Evolutionary conservation across 2,113 vertebrate genomes (phyloP).

Genomic region (Gobiocypris rarus): DNA sequence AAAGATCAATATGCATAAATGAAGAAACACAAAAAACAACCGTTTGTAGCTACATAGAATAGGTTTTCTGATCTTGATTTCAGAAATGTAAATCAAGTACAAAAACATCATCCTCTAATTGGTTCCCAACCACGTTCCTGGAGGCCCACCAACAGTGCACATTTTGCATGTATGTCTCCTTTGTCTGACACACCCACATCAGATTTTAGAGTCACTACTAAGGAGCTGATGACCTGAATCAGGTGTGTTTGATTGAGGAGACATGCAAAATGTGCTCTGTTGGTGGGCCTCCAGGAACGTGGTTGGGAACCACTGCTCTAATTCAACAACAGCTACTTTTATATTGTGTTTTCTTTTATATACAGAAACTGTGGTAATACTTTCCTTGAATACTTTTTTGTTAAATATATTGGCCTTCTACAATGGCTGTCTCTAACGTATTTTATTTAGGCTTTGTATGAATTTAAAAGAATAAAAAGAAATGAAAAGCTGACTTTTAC

Average conservation of each 20-base stretch:
- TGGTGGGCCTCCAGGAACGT: no score
- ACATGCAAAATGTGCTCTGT: no score
- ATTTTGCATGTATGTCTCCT: no score
- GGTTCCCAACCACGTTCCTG: no score
- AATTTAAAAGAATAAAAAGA: slow-evolving; percentile 63
- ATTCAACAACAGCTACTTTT: not conserved
- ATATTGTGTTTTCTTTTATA: not conserved
- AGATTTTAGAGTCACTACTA: no score
- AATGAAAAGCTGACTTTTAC: not conserved
- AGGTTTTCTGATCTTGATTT: not conserved
- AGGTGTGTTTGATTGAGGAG: no score
- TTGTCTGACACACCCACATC: no score
- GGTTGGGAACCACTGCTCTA: no score
- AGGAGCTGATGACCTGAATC: no score
- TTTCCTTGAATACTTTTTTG: slow-evolving; percentile 6
- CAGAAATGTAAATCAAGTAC: not conserved
- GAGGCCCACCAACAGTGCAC: no score
- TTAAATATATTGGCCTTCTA: not conserved
- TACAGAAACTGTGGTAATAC: not conserved
- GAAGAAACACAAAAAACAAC: not conserved
- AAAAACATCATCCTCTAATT: not conserved
- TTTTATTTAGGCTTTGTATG: slow-evolving; percentile 30
- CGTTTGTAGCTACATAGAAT: not conserved
- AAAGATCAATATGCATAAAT: slow-evolving; percentile 9
- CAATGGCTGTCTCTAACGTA: not conserved